A percentile compares a stretch with the other conserved stretches of the same genome.
phyloP scores from a whole-genome alignment of 2,797 vertebrate species.

The Melanotaenia parkinsoni region DNA sequence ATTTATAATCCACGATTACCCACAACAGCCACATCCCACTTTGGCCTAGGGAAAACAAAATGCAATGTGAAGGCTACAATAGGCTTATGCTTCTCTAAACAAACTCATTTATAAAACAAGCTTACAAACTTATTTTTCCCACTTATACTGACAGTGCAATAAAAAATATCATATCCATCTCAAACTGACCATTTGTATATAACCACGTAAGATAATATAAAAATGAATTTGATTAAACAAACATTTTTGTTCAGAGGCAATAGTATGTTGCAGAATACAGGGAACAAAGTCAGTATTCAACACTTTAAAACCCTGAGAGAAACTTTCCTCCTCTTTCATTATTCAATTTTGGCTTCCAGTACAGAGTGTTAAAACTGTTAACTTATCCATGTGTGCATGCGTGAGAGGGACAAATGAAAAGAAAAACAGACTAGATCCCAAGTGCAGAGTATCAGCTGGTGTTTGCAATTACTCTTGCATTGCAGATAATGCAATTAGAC shows the following conservation, averaged over 20 bases:
- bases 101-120: constrained; percentile 18
- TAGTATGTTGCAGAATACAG: neutral
- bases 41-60: constrained; percentile 13
- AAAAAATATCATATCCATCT: neutral
- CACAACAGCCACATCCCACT: constrained; percentile 32
- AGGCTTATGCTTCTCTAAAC: constrained; percentile 1
- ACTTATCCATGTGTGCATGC: neutral
- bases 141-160: neutral
- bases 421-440: constrained; percentile 17
- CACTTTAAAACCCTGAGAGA: neutral
- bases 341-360: neutral
- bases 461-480: constrained; percentile 67
- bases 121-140: neutral
- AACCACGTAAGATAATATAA: neutral
- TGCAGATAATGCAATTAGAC: constrained; percentile 76
- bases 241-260: neutral
- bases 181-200: neutral
- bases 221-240: neutral
- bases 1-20: constrained; percentile 47
- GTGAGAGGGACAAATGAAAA: constrained; percentile 7
- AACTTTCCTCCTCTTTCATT: neutral
- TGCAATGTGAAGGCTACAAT: constrained; percentile 3
- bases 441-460: constrained; percentile 65
- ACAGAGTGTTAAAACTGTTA: constrained; percentile 9
- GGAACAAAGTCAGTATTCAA: neutral